These are phyloP conservation scores for Ophion costatus DNA, from an alignment of 2,888 invertebrate genomes.

Conservation along the genomic window DNA sequence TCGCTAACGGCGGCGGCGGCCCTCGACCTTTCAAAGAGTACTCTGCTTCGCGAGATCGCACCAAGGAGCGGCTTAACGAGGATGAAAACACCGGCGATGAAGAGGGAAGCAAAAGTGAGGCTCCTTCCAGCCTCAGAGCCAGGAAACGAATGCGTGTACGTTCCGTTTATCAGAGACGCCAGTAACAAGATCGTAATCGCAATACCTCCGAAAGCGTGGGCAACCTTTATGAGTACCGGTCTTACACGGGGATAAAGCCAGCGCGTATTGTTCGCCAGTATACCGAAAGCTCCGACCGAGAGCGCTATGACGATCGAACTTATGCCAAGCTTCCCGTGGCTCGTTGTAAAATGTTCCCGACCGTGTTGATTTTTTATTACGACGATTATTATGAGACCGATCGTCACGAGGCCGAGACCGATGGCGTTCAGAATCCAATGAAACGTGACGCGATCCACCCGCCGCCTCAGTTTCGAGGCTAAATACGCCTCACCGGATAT, in stretches of 20 bases:
- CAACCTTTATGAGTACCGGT: constrained; percentile 77
- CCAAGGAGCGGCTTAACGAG: constrained; percentile 78
- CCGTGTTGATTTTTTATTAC: constrained; percentile 72
- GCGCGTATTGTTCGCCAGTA: constrained; percentile 77
- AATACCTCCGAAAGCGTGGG: constrained; percentile 78
- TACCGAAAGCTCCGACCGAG: constrained; percentile 73
- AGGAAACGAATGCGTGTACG: constrained; percentile 74
- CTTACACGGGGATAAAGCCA: constrained; percentile 78
- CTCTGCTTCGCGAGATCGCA: constrained; percentile 74
- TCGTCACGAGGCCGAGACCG: constrained; percentile 74
- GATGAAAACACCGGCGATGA: constrained; percentile 76
- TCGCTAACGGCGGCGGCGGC: constrained; percentile 33
- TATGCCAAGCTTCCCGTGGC: constrained; percentile 77
- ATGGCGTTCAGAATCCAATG: constrained; percentile 78
- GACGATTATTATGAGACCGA: constrained; percentile 76
- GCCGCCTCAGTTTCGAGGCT: constrained; percentile 72
- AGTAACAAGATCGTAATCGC: constrained; percentile 74
- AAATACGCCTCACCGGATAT: constrained; percentile 79
- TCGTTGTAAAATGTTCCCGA: constrained; percentile 73
- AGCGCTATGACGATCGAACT: constrained; percentile 73
- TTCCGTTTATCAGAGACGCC: constrained; percentile 78
- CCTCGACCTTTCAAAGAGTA: constrained; percentile 70
- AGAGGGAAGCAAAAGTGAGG: constrained; percentile 75
- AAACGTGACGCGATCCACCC: constrained; percentile 74
- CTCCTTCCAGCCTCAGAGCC: constrained; percentile 72